Base-by-base conservation (phyloP, 2,888 invertebrate species). In the Penaeus monodon region DNA sequence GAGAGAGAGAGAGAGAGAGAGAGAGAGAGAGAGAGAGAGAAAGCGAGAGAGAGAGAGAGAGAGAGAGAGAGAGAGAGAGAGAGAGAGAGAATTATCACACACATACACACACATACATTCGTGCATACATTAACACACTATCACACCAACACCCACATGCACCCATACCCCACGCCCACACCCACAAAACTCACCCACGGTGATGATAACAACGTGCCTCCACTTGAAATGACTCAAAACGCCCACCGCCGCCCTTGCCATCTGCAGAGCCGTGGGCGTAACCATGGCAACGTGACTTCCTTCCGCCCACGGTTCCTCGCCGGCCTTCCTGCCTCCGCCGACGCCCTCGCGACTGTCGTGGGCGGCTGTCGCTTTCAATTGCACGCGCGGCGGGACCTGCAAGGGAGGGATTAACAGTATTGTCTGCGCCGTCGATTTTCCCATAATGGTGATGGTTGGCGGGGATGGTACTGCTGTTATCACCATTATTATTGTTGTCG, bases 241-340 rank as follows among this genome's bases (percentile, higher is more conserved):
- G 2, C 82, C 85, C 24, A 81, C 73, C 65, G 81, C 82, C 17
- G 84, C 84, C 63, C 84, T 20, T 20, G 89, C 89, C 78, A 89
- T 85, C 79, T 89, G 87, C 29, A 65, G 63, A 20, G 87, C 87
- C 17, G 84, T 64, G 29, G 89, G 89, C 44, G 89, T 89, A 12
- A 89, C 87, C 63, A 89, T 49, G 57, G 84, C 87, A 33, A 84
- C 77, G 81, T 87, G 87, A 44, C 89, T 85, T 12, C 84, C 84
- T 8, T 12, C 29, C 17, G 44, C 82, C 66, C 66, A n/a, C 63
- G 10, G 20, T 57, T 22, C 10, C 66, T 27, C 68, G 38, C 65
- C 44, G 29, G 68, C 49, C 49, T 7, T 57, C 14, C n/a, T 17
- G n/a, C 22, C 63, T 14, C 20, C 29, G 44, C 44, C 49, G 24